phyloP scores from a whole-genome alignment of 2,888 invertebrate species.

The Scaptodrosophila latifasciaeformis region DNA sequence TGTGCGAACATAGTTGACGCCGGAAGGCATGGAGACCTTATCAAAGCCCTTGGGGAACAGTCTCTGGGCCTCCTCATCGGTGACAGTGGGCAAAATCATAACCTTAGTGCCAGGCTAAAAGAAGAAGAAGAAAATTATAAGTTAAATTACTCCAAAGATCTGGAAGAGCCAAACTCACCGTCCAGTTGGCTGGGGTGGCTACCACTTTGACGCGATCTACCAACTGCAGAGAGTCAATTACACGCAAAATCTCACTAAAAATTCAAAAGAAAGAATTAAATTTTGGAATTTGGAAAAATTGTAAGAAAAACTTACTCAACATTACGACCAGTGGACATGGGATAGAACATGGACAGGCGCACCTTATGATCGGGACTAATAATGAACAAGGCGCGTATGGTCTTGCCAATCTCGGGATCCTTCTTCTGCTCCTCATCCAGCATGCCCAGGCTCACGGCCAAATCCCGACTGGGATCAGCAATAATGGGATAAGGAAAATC shows the following conservation, averaged over 20 bases:
- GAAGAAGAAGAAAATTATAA: not conserved
- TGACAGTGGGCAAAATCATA: constrained; percentile 85
- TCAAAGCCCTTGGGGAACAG: constrained; percentile 84
- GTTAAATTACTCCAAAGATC: not conserved
- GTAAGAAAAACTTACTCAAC: constrained; percentile 81
- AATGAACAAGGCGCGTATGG: constrained; percentile 86
- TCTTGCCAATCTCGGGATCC: constrained; percentile 80
- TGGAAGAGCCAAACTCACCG: too few relatives aligned
- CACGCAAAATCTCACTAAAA: constrained; percentile 87
- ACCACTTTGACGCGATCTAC: constrained; percentile 82
- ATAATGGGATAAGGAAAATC: constrained; percentile 89
- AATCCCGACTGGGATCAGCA: constrained; percentile 82
- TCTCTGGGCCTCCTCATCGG: constrained; percentile 79
- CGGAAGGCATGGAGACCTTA: constrained; percentile 83
- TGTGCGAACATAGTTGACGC: constrained; percentile 84
- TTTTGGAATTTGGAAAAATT: not conserved
- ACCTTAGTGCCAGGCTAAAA: constrained; percentile 82
- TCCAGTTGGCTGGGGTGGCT: constrained; percentile 92
- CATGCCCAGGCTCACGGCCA: constrained; percentile 86
- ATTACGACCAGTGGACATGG: constrained; percentile 89
- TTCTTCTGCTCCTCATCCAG: constrained; percentile 84
- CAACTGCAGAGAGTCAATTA: constrained; percentile 88
- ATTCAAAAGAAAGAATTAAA: too few relatives aligned
- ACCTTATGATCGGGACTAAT: constrained; percentile 87
- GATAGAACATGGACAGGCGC: constrained; percentile 88